Conservation (phyloP, 2,888 invertebrate species). For the Silvanus unidentatus region DNA sequence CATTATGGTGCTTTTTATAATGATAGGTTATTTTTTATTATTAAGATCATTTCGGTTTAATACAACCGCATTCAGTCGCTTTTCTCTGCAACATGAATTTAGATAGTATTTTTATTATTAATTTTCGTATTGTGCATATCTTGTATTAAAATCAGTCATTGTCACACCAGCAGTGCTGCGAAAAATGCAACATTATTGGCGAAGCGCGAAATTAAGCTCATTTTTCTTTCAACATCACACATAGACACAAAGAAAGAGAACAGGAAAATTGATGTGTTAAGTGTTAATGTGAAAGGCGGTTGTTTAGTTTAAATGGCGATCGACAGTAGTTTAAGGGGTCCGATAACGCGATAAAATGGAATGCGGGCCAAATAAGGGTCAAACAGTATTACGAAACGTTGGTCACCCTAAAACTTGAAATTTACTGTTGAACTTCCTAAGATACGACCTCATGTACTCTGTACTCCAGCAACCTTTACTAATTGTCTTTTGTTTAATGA, state of each 20-base stretch:
- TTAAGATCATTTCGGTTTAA: conserved; percentile 27
- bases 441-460: conserved; percentile 17
- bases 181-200: too few species aligned
- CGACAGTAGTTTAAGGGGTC: too few species aligned
- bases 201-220: too few species aligned
- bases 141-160: neutral
- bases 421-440: conserved; percentile 22
- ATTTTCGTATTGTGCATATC: neutral
- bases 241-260: too few species aligned
- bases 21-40: conserved; percentile 41
- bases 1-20: conserved; percentile 34
- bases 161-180: neutral
- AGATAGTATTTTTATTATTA: conserved; percentile 1
- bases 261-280: too few species aligned
- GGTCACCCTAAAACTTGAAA: conserved; percentile 9
- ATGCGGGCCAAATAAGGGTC: too few species aligned
- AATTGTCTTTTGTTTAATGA: conserved; percentile 24
- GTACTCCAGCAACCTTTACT: conserved; percentile 13
- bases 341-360: too few species aligned
- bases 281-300: too few species aligned
- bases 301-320: too few species aligned
- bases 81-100: neutral
- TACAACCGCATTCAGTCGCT: neutral
- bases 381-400: too few species aligned
- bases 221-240: too few species aligned